Evolutionary conservation across 2,797 vertebrate species (phyloP), one percentile per base, ranked within the genome.

Genomic region (Triplophysa bombifrons): DNA sequence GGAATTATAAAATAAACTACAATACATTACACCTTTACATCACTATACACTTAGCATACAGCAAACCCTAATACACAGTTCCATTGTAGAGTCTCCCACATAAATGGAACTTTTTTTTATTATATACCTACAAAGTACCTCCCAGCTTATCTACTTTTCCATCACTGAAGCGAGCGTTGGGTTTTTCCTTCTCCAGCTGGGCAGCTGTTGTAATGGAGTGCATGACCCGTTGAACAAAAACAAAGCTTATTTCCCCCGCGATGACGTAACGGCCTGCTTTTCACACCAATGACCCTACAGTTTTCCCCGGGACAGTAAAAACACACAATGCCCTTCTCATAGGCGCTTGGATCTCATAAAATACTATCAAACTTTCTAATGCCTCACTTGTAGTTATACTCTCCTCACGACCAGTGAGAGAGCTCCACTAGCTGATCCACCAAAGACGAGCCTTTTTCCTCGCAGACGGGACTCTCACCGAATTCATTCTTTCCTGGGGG

Each of bases 401-500:
- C 65, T 96, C 85, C 7, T 90, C 86, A 11, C 85, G 84, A 71
- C 92, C 84, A 75, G 88, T 94, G 41, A 71, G 5, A 0, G 94
- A 81, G 88, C 90, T 93, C 96, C 96, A 98, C 50, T 92, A 92
- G 84, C 92, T 94, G 83, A 98, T 89, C 80, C 89, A 98, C 82
- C 8, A 98, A 91, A 0, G 88, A 91, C 22, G 86, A 87, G 1
- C 94, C 92, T 10, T 90, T 91, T 84, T 95, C 95, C 66, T 98
- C 96, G 97, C 97, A 98, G 34, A 97, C 86, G 0, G 97, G 97
- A n/a, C 95, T 95, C 86, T 98, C 97, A 13, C 94, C 96, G 19
- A 97, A 25, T 25, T 25, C 25, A 25, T 25, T 25, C 25, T 25
- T 25, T 25, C 25, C 25, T 25, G 25, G 25, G 25, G 25, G 25